Conservation (phyloP, 2,797 vertebrate species). For the Fistularia commersonii region DNA sequence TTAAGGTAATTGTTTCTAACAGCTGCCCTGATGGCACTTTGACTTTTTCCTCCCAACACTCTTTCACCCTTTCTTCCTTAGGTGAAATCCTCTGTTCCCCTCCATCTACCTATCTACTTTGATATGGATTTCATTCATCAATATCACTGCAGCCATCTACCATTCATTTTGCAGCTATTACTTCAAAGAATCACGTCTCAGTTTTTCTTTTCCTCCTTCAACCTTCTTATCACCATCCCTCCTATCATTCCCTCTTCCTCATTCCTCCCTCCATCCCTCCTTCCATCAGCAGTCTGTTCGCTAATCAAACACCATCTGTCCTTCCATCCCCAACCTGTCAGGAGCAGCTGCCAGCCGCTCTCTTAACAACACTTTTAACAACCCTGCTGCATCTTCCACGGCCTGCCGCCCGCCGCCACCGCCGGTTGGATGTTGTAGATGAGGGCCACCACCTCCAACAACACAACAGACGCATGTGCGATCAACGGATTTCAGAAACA, state of each 20-base stretch:
- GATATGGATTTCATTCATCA: background rate
- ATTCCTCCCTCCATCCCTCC: slow-evolving; percentile 62
- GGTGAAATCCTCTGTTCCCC: too few relatives aligned
- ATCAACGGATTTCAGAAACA: background rate
- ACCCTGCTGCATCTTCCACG: slow-evolving; percentile 94
- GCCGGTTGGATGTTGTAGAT: slow-evolving; percentile 25
- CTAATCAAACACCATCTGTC: slow-evolving; percentile 99
- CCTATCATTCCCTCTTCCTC: slow-evolving; percentile 65
- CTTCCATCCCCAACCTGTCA: slow-evolving; percentile 95
- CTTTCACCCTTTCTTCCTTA: background rate
- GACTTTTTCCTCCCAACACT: slow-evolving; percentile 9
- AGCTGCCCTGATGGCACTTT: slow-evolving; percentile 38
- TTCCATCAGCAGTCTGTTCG: slow-evolving; percentile 98
- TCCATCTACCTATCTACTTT: background rate
- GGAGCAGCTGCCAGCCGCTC: slow-evolving; percentile 84
- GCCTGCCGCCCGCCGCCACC: slow-evolving; percentile 79
- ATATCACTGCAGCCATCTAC: background rate
- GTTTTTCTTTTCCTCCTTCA: background rate
- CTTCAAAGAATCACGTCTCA: too few relatives aligned
- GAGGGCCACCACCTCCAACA: slow-evolving; percentile 29
- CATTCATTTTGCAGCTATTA: background rate
- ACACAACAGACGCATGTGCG: slow-evolving; percentile 4
- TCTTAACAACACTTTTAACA: slow-evolving; percentile 99
- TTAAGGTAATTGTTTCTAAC: slow-evolving; percentile 49
- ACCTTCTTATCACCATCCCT: slow-evolving; percentile 17